These are phyloP conservation scores for Chlorops oryzae DNA, from an alignment of 1,140 invertebrate genomes.

Conservation along the genomic window DNA sequence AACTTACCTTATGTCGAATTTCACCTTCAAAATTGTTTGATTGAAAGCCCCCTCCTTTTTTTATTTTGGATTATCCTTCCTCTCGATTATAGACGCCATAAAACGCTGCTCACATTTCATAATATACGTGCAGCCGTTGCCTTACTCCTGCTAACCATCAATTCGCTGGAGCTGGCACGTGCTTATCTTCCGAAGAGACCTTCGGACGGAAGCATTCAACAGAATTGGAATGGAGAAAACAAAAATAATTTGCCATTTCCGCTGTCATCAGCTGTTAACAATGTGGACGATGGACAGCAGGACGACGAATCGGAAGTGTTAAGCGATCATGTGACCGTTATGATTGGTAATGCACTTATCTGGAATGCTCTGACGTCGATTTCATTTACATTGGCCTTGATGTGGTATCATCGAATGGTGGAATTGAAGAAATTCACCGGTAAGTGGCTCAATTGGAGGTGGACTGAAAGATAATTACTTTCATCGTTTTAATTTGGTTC, in stretches of 20 bases:
- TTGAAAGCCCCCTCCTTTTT: too few species aligned
- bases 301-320: background rate
- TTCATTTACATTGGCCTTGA: constrained; percentile 35
- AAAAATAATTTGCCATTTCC: constrained; percentile 4
- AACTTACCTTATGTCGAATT: too few species aligned
- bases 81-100: constrained; percentile 32
- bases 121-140: constrained; percentile 37
- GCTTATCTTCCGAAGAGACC: constrained; percentile 22
- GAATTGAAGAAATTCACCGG: constrained; percentile 38
- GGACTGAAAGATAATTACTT: background rate
- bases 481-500: background rate
- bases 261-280: background rate
- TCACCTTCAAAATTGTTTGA: too few species aligned
- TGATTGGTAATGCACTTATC: constrained; percentile 26
- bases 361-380: constrained; percentile 33
- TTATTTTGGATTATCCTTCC: constrained; percentile 14
- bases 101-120: constrained; percentile 41
- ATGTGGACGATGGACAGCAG: constrained; percentile 9
- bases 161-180: constrained; percentile 34
- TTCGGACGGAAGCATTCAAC: background rate
- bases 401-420: constrained; percentile 39
- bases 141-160: constrained; percentile 30
- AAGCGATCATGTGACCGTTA: constrained; percentile 13
- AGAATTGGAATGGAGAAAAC: background rate
- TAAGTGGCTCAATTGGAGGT: constrained; percentile 15